Evolutionary conservation across 2,797 vertebrate species (phyloP).

Genomic region (Sparidentex hasta): DNA sequence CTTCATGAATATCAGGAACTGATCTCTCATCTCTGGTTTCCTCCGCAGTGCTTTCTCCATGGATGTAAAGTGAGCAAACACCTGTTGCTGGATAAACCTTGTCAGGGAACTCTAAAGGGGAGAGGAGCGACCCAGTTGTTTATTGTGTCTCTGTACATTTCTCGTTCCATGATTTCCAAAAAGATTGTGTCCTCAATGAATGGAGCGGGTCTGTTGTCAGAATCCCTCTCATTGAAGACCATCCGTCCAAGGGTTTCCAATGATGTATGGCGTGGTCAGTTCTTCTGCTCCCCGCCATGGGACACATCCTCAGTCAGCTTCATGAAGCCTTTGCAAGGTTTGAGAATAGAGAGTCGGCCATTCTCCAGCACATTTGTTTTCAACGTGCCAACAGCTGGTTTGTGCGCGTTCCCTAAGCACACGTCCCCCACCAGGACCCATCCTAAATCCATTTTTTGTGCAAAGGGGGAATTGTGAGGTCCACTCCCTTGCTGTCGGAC

Average conservation of each 20-base stretch:
- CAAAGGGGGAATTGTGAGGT: no score
- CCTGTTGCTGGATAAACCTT: background rate
- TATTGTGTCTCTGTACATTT: background rate
- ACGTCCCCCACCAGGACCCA: no score
- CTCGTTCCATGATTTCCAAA: background rate
- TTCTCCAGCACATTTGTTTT: background rate
- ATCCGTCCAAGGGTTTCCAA: background rate
- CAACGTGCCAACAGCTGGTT: background rate
- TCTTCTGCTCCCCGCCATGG: background rate
- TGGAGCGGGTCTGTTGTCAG: background rate
- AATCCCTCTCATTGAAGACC: background rate
- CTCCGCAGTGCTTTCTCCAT: background rate
- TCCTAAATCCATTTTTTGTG: no score
- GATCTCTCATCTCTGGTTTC: conserved; percentile 11
- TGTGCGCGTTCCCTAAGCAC: no score
- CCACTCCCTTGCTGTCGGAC: no score
- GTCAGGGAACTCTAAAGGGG: background rate
- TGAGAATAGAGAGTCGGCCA: background rate
- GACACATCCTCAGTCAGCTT: background rate
- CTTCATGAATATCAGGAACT: conserved; percentile 17
- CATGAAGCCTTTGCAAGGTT: background rate
- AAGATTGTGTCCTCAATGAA: background rate
- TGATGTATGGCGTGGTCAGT: background rate
- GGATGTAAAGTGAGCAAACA: background rate
- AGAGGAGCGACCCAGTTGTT: conserved; percentile 5